Evolutionary conservation across 2,113 vertebrate species (phyloP), one percentile per base, ranked within the genome.

Genomic region (Coreoperca whiteheadi): DNA sequence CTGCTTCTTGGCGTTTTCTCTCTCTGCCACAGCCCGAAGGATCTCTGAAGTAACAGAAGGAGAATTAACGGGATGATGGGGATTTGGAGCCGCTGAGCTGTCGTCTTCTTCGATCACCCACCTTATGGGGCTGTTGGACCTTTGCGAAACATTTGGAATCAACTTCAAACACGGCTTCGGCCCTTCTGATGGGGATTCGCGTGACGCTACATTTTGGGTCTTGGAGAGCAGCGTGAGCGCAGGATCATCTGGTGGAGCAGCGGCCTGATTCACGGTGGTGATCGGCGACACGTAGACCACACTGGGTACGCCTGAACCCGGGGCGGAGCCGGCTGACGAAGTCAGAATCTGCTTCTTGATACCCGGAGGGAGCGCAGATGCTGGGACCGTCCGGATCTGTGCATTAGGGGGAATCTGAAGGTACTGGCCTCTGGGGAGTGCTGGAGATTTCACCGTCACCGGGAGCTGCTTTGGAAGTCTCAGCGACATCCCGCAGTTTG

Each of bases 391-490:
- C 89, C 89, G 95, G 79, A 97, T 95, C 87, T 96, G 95, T 51
- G 96, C 95, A 84, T 97, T 85, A 51, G 95, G 87, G 32, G 96
- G 96, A 73, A 97, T 97, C 88, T 96, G 96, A 77, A 97, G 95
- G 83, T 95, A 94, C 90, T 97, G 96, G 75, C 95, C 96, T 25
- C 87, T 94, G 34, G 95, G 96, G 70, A 97, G 88, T 8, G 84
- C 51, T 25, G 95, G 81, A 71, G 93, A 87, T 48, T 92, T 96
- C 32, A 92, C 63, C 21, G 93, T 84, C 61, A 93, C 75, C 15
- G 95, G 93, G 16, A 92, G 21, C 6, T 83, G 83, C 71, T 90
- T 84, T 16, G 86, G 37, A 67, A 91, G 46, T 79, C 93, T 77
- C 43, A 86, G 83, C 5, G 92, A 61, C n/a, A 85, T 84, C 46